Evolutionary conservation across 2,113 vertebrate species (phyloP).

Genomic region (Circaetus gallicus): DNA sequence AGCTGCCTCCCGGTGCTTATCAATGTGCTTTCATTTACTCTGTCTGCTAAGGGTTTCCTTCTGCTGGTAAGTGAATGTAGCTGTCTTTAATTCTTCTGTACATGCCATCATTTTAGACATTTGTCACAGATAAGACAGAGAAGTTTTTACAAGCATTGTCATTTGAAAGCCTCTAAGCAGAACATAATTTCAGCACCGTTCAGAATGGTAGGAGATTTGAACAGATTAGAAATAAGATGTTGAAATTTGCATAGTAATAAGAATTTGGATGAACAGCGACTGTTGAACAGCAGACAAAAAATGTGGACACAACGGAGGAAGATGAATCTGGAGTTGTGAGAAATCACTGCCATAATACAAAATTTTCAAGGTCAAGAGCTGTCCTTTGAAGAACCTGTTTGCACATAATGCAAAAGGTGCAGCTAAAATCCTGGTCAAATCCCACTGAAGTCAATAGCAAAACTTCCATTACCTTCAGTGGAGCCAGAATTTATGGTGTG

Average conservation of each 20-base stretch:
- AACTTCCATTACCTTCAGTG: not conserved
- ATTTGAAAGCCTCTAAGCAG: slow-evolving; percentile 1
- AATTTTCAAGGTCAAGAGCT: slow-evolving; percentile 7
- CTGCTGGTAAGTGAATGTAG: not conserved
- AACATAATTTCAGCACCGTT: slow-evolving; percentile 31
- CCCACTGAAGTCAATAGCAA: not conserved
- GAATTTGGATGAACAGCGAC: slow-evolving; percentile 19
- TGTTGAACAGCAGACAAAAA: not conserved
- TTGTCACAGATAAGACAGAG: not conserved
- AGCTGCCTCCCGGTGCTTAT: not conserved
- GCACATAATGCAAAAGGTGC: not conserved
- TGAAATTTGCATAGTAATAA: slow-evolving; percentile 68
- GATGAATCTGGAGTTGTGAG: slow-evolving; percentile 4
- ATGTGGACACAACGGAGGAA: not conserved
- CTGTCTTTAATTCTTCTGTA: not conserved
- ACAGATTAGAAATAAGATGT: slow-evolving; percentile 52
- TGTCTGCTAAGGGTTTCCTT: not conserved
- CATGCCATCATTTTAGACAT: not conserved
- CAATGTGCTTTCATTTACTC: not conserved
- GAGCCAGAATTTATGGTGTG: not conserved
- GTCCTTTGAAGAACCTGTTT: not conserved
- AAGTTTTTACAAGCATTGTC: not conserved
- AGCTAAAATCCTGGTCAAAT: not conserved
- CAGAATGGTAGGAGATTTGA: slow-evolving; percentile 34
- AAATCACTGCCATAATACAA: not conserved